Conservation (phyloP, 1,140 invertebrate species). For the Zaprionus vittiger region DNA sequence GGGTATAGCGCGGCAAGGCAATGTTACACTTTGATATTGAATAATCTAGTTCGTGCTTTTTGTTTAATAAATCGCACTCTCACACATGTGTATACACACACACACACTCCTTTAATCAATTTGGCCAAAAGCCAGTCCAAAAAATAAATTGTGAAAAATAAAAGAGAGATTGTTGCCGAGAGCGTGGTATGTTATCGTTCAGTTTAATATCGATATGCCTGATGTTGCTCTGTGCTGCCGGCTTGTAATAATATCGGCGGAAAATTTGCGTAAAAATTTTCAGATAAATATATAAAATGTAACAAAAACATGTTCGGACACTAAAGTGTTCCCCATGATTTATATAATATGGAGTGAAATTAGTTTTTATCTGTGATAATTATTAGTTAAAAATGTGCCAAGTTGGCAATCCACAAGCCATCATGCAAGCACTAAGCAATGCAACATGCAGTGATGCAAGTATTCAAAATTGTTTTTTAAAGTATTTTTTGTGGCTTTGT, state of each 20-base stretch:
- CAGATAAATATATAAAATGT: neutral
- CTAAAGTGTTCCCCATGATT: neutral
- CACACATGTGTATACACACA: slow-evolving; percentile 19
- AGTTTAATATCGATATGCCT: slow-evolving; percentile 23
- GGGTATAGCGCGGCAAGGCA: slow-evolving; percentile 19
- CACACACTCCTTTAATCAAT: slow-evolving; percentile 36
- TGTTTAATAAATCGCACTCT: slow-evolving; percentile 46
- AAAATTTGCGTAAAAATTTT: neutral
- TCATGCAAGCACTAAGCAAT: neutral
- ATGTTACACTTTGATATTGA: slow-evolving; percentile 50
- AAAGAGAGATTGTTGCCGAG: slow-evolving; percentile 36
- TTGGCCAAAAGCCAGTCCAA: slow-evolving; percentile 56
- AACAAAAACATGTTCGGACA: neutral
- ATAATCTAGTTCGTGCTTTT: slow-evolving; percentile 45
- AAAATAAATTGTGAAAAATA: slow-evolving; percentile 58
- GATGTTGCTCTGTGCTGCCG: slow-evolving; percentile 31
- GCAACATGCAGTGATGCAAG: neutral
- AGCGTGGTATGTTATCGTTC: slow-evolving; percentile 41
- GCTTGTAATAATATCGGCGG: slow-evolving; percentile 15
- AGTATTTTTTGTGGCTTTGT: no score
- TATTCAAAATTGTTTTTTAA: neutral
- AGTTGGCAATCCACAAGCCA: neutral
- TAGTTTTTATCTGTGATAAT: no score
- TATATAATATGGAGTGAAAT: neutral
- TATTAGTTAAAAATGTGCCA: neutral